Conservation (phyloP, 2,888 invertebrate genomes). For the Steromphala cineraria region DNA sequence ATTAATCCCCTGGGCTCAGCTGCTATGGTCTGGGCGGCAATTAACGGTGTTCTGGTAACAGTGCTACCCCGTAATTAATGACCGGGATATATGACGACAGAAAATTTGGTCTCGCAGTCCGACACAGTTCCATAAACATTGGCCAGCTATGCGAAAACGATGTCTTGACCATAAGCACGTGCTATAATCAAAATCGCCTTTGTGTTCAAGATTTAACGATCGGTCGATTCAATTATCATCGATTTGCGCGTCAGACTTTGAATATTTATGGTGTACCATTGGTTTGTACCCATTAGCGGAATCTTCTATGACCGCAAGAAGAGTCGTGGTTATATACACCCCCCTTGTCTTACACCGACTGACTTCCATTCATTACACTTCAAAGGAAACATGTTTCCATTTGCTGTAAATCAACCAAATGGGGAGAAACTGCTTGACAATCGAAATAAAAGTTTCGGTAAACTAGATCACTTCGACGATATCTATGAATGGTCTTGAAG, state of each 20-base stretch:
- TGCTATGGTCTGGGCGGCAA: neutral
- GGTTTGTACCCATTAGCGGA: neutral
- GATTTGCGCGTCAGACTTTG: neutral
- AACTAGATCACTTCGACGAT: too few relatives aligned
- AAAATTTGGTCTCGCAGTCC: neutral
- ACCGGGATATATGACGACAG: conserved; percentile 4
- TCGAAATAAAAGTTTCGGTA: too few relatives aligned
- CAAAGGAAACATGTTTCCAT: neutral
- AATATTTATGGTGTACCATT: neutral
- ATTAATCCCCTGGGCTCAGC: conserved; percentile 1
- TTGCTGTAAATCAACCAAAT: neutral
- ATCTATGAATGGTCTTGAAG: too few relatives aligned
- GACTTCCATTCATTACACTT: neutral
- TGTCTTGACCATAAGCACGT: neutral
- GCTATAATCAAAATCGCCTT: conserved; percentile 2
- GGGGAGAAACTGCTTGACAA: too few relatives aligned
- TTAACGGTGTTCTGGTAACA: conserved; percentile 3
- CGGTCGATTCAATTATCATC: neutral
- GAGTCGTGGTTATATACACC: neutral
- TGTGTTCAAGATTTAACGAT: neutral
- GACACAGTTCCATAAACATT: neutral
- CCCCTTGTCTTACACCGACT: too few relatives aligned
- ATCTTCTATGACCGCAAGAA: neutral
- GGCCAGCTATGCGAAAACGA: neutral
- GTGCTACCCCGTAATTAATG: neutral